A percentile compares a stretch with the other conserved stretches of the same genome.
Conservation (phyloP, 2,797 vertebrate species). For the Oophaga sylvatica region DNA sequence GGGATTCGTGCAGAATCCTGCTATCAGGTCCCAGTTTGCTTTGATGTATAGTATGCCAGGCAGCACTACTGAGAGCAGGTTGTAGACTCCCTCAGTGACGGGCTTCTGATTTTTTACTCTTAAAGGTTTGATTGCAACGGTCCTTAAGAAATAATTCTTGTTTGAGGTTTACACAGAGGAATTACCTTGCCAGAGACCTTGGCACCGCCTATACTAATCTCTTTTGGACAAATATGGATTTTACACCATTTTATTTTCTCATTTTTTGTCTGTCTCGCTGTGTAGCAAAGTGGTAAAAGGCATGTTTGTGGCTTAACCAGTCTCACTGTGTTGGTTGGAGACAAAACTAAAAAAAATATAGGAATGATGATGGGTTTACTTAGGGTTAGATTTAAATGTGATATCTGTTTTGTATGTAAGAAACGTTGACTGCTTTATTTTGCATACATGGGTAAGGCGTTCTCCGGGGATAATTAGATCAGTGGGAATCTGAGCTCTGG, state of each 20-base stretch:
- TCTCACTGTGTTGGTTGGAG: neutral
- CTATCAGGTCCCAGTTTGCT: slow-evolving; percentile 84
- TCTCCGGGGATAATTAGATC: too few species aligned
- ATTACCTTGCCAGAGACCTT: slow-evolving; percentile 75
- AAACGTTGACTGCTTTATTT: too few species aligned
- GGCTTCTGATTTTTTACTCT: slow-evolving; percentile 81
- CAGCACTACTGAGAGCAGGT: slow-evolving; percentile 78
- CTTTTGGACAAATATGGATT: slow-evolving; percentile 61
- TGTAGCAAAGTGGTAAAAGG: neutral
- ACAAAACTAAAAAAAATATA: neutral
- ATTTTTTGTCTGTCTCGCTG: neutral
- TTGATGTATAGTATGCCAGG: slow-evolving; percentile 91
- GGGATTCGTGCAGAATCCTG: slow-evolving; percentile 86
- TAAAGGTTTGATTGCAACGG: slow-evolving; percentile 89
- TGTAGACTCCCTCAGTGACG: slow-evolving; percentile 69
- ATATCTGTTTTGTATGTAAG: too few species aligned
- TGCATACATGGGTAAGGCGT: too few species aligned
- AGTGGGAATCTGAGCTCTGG: too few species aligned
- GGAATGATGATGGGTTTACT: neutral
- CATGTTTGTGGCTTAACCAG: neutral
- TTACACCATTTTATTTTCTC: slow-evolving; percentile 4
- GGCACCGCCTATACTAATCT: slow-evolving; percentile 79
- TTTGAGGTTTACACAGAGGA: slow-evolving; percentile 87
- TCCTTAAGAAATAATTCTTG: slow-evolving; percentile 91
- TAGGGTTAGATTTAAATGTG: neutral